phyloP scores from a whole-genome alignment of 1,140 invertebrate genomes.

The Lethrus apterus region DNA sequence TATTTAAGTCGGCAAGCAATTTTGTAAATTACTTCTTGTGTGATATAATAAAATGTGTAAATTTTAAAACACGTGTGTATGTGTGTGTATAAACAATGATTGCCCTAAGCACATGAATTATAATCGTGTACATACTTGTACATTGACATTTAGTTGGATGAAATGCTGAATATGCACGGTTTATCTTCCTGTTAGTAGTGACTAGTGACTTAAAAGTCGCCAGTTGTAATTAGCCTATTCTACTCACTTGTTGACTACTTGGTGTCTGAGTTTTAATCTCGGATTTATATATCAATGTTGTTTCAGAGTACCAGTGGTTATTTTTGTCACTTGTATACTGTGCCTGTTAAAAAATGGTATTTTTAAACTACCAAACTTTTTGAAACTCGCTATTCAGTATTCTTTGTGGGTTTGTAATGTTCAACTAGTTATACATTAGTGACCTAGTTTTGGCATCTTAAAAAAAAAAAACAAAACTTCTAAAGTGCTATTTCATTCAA shows the following conservation, averaged over 20 bases:
- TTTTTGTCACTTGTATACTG: conserved; percentile 37
- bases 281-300: conserved; percentile 32
- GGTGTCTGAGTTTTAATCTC: conserved; percentile 22
- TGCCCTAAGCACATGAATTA: conserved; percentile 24
- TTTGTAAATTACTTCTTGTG: conserved; percentile 28
- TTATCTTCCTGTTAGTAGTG: conserved; percentile 40
- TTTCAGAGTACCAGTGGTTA: conserved; percentile 35
- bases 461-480: conserved; percentile 19
- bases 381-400: conserved; percentile 33
- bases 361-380: conserved; percentile 24
- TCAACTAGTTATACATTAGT: conserved; percentile 22
- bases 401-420: conserved; percentile 27
- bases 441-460: conserved; percentile 20
- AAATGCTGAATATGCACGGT: conserved; percentile 40
- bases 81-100: conserved; percentile 24
- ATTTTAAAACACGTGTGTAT: conserved; percentile 21
- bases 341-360: conserved; percentile 35
- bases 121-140: conserved; percentile 35
- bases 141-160: conserved; percentile 30
- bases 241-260: conserved; percentile 29
- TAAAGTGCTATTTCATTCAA: conserved; percentile 39
- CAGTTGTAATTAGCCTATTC: conserved; percentile 34
- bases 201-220: conserved; percentile 31
- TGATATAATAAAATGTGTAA: conserved; percentile 26
- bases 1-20: conserved; percentile 20